These are phyloP conservation scores for Sinocyclocheilus grahami DNA, from an alignment of 2,113 vertebrate genomes.

Conservation along the genomic window DNA sequence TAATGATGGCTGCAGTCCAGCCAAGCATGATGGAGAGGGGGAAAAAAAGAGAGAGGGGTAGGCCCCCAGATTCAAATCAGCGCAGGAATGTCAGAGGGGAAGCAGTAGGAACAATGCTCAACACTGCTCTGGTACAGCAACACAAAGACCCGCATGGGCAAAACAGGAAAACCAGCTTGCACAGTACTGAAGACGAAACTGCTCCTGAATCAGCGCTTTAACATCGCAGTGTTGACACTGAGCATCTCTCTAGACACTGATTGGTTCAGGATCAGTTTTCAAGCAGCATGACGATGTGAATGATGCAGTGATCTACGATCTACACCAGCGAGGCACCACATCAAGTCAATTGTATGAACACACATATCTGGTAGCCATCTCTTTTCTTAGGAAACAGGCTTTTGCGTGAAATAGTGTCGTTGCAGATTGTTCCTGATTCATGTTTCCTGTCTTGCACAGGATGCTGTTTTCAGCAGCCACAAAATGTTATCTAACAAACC, in stretches of 20 bases:
- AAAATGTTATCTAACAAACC: constrained; percentile 6
- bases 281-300: background rate
- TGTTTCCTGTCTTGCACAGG: constrained; percentile 27
- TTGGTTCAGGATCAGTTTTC: background rate
- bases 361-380: constrained; percentile 10
- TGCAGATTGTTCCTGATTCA: constrained; percentile 30
- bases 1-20: constrained; percentile 57
- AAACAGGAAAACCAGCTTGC: constrained; percentile 54
- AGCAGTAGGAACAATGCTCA: constrained; percentile 75
- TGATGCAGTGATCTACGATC: background rate
- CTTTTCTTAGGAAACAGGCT: constrained; percentile 11
- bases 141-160: constrained; percentile 35
- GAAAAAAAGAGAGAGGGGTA: constrained; percentile 40
- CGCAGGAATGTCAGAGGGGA: constrained; percentile 82
- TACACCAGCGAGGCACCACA: background rate
- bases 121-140: constrained; percentile 50
- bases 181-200: constrained; percentile 20
- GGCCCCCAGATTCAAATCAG: constrained; percentile 71
- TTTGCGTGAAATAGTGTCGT: constrained; percentile 12
- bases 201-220: constrained; percentile 11
- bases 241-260: background rate
- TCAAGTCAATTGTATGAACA: constrained; percentile 8
- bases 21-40: constrained; percentile 51
- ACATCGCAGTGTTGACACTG: background rate
- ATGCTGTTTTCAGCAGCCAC: background rate